A percentile compares a stretch with the other conserved stretches of the same genome.
Evolutionary conservation across 2,888 invertebrate genomes (phyloP).

Genomic region (Arrhopalites spinosus): DNA sequence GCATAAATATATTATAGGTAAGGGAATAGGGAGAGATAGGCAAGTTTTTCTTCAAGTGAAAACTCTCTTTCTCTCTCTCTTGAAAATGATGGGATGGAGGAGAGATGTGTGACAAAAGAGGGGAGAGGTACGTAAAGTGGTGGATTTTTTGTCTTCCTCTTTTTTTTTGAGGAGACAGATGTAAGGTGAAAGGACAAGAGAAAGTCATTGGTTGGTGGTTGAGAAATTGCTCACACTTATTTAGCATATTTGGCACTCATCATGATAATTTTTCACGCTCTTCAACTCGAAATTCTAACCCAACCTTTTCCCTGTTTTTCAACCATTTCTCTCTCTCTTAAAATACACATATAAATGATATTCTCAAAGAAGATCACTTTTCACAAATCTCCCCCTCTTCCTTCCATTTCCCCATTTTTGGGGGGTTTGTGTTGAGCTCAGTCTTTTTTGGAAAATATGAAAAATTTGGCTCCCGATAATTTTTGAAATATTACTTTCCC

Average conservation of each 20-base stretch:
- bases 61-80: too few relatives aligned
- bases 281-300: constrained; percentile 44
- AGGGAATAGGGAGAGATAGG: too few relatives aligned
- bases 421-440: too few relatives aligned
- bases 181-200: constrained; percentile 18
- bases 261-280: constrained; percentile 53
- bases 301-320: constrained; percentile 54
- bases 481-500: too few relatives aligned
- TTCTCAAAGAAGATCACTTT: not conserved
- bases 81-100: not conserved
- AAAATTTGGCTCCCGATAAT: too few relatives aligned
- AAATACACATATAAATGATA: not conserved
- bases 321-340: constrained; percentile 6
- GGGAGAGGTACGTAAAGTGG: too few relatives aligned
- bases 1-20: constrained; percentile 9
- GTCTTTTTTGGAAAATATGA: too few relatives aligned
- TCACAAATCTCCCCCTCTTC: not conserved
- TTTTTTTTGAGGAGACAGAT: constrained; percentile 13
- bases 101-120: too few relatives aligned
- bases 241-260: constrained; percentile 56
- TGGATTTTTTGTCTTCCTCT: too few relatives aligned
- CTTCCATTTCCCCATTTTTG: not conserved
- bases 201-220: constrained; percentile 19
- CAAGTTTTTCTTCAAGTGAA: too few relatives aligned
- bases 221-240: constrained; percentile 45